Conservation (phyloP, 2,113 vertebrate species). For the Crotophaga sulcirostris region DNA sequence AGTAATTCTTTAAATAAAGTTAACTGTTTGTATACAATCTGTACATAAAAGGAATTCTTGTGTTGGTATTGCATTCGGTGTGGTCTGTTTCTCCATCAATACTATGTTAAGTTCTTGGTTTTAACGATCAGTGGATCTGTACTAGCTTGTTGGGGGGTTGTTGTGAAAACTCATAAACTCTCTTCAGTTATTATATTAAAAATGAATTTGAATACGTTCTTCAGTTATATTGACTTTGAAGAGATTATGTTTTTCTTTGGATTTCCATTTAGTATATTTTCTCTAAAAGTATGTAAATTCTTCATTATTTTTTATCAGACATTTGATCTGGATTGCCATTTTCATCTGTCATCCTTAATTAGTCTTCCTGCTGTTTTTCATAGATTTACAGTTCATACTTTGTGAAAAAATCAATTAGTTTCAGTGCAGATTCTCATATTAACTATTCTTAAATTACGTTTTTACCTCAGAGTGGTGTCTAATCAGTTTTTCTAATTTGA, state of each 20-base stretch:
- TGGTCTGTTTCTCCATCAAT: neutral
- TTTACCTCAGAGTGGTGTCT: neutral
- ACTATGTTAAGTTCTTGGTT: neutral
- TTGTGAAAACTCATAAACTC: neutral
- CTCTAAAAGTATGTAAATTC: constrained; percentile 1
- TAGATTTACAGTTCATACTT: constrained; percentile 18
- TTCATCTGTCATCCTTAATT: constrained; percentile 50
- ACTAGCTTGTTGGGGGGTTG: neutral
- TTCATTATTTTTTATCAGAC: neutral
- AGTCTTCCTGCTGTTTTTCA: constrained; percentile 36
- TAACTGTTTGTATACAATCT: neutral
- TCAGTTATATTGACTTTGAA: constrained; percentile 28
- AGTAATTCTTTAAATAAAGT: neutral
- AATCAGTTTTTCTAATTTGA: neutral
- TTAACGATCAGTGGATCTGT: neutral
- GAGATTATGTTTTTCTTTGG: constrained; percentile 4
- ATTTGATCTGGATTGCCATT: constrained; percentile 52
- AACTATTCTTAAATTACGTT: constrained; percentile 32
- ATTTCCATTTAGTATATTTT: constrained; percentile 40
- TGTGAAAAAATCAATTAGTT: constrained; percentile 23
- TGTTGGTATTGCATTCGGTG: neutral
- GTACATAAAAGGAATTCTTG: neutral
- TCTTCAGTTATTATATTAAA: constrained; percentile 27
- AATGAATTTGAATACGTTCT: neutral
- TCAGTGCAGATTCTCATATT: constrained; percentile 20